Conservation (phyloP, 2,888 invertebrate genomes). For the Patella caerulea region DNA sequence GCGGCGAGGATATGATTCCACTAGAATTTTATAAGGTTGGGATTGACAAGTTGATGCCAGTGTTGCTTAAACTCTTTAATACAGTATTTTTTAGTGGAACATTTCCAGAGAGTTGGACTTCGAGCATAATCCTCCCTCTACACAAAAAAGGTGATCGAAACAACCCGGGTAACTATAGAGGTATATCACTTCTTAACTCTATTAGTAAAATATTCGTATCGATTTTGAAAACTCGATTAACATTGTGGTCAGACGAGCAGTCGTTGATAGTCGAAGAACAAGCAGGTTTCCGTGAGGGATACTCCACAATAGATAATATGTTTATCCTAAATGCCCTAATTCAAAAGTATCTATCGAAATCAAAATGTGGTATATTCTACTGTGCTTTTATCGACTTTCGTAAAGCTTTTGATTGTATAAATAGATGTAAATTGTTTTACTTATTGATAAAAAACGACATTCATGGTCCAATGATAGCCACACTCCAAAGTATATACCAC, state of each 20-base stretch:
- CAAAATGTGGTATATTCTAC: not conserved
- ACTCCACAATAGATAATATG: slow-evolving; percentile 2
- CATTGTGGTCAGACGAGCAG: slow-evolving; percentile 3
- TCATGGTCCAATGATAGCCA: not conserved
- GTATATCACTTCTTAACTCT: not conserved
- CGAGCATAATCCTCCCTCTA: not conserved
- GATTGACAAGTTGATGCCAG: not conserved
- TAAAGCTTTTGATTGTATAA: slow-evolving; percentile 3
- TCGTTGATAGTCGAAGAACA: not conserved
- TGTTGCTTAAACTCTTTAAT: not conserved
- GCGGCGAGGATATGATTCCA: not conserved
- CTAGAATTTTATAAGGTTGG: not conserved
- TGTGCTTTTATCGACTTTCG: slow-evolving; percentile 2
- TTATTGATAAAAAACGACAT: not conserved
- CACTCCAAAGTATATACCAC: not conserved
- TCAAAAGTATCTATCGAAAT: slow-evolving; percentile 1
- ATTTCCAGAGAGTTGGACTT: not conserved
- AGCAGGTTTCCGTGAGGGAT: not conserved
- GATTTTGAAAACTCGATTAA: not conserved
- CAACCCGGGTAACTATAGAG: not conserved
- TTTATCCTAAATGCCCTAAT: not conserved
- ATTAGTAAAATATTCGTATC: slow-evolving; percentile 6
- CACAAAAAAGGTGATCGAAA: not conserved
- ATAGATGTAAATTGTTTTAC: not conserved
- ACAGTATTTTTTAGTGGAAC: not conserved